Base-by-base conservation (phyloP, 2,888 invertebrate genomes). In the Pheosia tremula region DNA sequence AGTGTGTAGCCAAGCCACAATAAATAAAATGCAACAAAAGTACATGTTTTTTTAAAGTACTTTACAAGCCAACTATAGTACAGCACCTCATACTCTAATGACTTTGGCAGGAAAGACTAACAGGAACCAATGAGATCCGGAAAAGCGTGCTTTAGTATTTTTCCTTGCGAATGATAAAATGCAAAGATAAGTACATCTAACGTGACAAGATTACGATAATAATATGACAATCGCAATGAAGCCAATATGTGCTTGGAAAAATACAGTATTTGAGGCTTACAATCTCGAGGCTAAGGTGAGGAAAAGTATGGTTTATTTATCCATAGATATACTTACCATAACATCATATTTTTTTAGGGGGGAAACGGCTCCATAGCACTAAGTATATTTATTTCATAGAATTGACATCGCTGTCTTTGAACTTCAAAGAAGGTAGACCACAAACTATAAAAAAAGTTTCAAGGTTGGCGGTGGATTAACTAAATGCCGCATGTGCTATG, bases 141-240 rank as follows among this genome's bases (percentile, higher is more conserved):
- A 55, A 56, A 39, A 56, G 39, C 37, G n/a, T 56, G 6, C 13
- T 50, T 54, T 38, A 39, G 63, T 65, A 54, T 43, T 60, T 63
- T 61, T 62, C 62, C 63, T 65, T 56, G 11, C 7, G 57, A 58
- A 61, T 62, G 55, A 68, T 64, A 61, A 62, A 59, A 37, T 37
- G 54, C 47, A 50, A n/a, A 54, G 62, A 66, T 63, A 66, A 63
- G 59, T 47, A 39, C 13, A 10, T 57, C 45, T 45, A 24, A 37
- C 57, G 49, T 57, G 56, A 56, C 13, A 38, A 54, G 68, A 68
- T 68, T 60, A 61, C 55, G 60, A 63, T 70, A 70, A 62, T 13
- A 13, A 38, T 50, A 58, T 58, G 61, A 69, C 59, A 75, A 68
- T 73, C 78, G 72, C 66, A 24, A 24, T 24, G 69, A 64, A 62